Conservation (phyloP, 2,888 invertebrate species). For the Drosophila nr. perissopoda region DNA sequence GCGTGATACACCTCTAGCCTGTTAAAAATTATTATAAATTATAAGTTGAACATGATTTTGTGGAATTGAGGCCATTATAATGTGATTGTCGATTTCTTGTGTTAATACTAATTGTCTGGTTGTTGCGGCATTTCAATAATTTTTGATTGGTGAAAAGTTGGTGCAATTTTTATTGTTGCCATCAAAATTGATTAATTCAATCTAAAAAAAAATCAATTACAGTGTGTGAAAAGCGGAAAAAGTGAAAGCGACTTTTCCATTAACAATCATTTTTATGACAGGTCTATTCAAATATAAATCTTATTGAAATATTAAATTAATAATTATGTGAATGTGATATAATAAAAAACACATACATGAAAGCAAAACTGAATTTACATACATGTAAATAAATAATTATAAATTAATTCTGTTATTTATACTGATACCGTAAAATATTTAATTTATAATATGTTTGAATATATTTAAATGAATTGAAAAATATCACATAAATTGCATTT, state of each 20-base stretch:
- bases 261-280: neutral
- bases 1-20: constrained; percentile 56
- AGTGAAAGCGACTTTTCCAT: neutral
- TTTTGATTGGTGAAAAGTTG: constrained; percentile 40
- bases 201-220: neutral
- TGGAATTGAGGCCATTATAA: constrained; percentile 28
- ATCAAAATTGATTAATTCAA: neutral
- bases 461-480: neutral
- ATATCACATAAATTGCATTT: neutral
- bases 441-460: constrained; percentile 1
- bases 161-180: neutral
- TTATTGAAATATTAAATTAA: neutral
- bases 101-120: neutral
- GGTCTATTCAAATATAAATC: neutral
- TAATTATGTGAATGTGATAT: neutral
- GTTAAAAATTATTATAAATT: constrained; percentile 32
- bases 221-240: neutral
- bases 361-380: neutral
- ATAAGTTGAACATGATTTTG: constrained; percentile 7
- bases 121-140: constrained; percentile 22
- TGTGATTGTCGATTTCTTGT: constrained; percentile 5
- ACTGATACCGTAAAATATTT: neutral
- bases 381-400: neutral
- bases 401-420: neutral
- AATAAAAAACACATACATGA: neutral